phyloP scores from a whole-genome alignment of 1,140 invertebrate species.

The Pogonus chalceus region DNA sequence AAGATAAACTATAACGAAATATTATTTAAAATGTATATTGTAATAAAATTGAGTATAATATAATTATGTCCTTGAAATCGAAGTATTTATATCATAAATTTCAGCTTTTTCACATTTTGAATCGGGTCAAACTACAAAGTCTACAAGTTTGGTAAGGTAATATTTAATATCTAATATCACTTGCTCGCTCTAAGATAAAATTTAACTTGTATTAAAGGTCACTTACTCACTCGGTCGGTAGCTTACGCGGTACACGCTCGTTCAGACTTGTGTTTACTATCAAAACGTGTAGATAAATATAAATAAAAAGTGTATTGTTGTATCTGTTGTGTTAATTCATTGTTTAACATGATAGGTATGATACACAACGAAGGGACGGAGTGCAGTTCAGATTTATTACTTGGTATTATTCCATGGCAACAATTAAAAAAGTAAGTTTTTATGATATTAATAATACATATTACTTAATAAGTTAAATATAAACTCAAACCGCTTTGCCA shows the following conservation, averaged over 20 bases:
- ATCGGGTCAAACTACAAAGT: conserved; percentile 1
- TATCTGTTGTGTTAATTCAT: too few relatives aligned
- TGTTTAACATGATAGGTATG: conserved; percentile 19
- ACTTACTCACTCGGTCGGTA: too few relatives aligned
- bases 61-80: neutral
- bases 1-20: neutral
- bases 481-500: neutral
- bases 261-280: too few relatives aligned
- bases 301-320: too few relatives aligned
- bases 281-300: too few relatives aligned
- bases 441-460: neutral
- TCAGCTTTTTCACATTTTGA: neutral
- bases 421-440: conserved; percentile 20
- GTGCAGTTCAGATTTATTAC: conserved; percentile 19
- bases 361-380: conserved; percentile 17
- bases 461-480: conserved; percentile 6
- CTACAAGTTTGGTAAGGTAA: too few relatives aligned
- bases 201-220: too few relatives aligned
- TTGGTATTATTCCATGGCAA: conserved; percentile 17
- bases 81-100: neutral
- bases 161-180: too few relatives aligned
- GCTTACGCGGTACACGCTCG: too few relatives aligned
- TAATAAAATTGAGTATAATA: neutral
- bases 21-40: neutral
- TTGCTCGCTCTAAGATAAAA: too few relatives aligned